Conservation (phyloP, 2,797 vertebrate species). For the Lepilemur ruficaudatus region DNA sequence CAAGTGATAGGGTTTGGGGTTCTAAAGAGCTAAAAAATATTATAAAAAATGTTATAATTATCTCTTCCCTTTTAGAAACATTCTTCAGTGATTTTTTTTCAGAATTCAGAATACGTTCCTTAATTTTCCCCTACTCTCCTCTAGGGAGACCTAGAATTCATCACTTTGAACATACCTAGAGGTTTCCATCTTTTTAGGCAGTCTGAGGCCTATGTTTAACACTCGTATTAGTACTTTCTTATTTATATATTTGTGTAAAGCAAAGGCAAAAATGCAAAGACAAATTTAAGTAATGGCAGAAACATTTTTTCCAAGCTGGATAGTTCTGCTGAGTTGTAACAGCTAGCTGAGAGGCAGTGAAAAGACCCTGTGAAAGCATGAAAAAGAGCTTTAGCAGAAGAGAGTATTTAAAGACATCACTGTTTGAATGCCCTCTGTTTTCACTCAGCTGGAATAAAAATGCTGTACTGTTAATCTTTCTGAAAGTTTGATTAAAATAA, state of each 20-base stretch:
- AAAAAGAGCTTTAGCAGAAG: neutral
- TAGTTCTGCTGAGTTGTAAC: neutral
- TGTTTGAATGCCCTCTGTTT: neutral
- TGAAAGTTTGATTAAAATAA: constrained; percentile 35
- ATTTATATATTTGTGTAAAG: constrained; percentile 27
- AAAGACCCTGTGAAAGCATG: neutral
- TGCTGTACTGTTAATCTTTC: neutral
- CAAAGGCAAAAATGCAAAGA: neutral
- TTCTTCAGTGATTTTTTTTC: neutral
- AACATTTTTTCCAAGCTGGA: neutral
- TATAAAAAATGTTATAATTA: neutral
- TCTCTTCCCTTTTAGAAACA: neutral
- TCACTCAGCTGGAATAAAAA: neutral
- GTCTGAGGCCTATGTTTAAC: neutral
- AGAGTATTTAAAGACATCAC: neutral
- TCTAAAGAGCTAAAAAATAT: neutral
- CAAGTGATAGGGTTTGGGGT: neutral
- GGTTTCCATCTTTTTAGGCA: neutral
- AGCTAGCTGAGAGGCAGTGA: neutral
- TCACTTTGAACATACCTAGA: neutral
- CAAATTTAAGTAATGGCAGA: neutral
- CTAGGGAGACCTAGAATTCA: neutral
- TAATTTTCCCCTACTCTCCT: neutral
- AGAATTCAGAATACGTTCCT: neutral
- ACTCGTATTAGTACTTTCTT: neutral